These are phyloP conservation scores for Casuarius casuarius DNA, from an alignment of 2,113 vertebrate species.

Conservation along the genomic window DNA sequence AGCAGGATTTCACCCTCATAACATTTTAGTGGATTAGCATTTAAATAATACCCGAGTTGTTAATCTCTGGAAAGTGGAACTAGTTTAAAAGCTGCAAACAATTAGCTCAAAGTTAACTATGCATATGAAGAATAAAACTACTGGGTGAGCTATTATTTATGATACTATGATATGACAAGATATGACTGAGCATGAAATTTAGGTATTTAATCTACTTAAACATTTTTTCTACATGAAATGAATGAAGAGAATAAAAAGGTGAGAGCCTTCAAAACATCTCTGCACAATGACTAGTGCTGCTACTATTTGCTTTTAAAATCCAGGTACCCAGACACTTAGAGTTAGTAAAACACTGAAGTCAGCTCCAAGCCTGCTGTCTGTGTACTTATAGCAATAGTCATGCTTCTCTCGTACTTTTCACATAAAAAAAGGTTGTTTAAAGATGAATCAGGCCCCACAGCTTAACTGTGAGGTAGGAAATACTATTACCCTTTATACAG, in stretches of 20 bases:
- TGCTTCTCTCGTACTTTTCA: not conserved
- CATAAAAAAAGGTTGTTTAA: not conserved
- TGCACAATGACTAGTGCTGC: not conserved
- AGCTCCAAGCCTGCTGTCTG: not conserved
- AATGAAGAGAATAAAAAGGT: not conserved
- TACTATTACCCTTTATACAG: not conserved
- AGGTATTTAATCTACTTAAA: not conserved
- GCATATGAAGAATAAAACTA: not conserved
- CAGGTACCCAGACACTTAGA: not conserved
- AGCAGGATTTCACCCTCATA: not conserved
- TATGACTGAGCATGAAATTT: not conserved
- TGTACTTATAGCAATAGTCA: not conserved
- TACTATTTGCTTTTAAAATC: not conserved
- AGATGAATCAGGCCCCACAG: not conserved
- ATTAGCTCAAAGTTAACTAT: not conserved
- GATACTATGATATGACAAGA: not conserved
- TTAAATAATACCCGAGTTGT: slow-evolving; percentile 22
- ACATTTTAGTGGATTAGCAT: slow-evolving; percentile 8
- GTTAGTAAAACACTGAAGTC: not conserved
- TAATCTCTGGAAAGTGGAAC: too few species aligned
- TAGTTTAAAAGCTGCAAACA: not conserved
- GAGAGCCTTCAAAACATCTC: not conserved
- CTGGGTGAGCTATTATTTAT: not conserved
- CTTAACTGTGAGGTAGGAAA: not conserved
- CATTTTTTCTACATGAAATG: not conserved